Conservation (phyloP, 2,888 invertebrate species). For the Nomada hirtipes region DNA sequence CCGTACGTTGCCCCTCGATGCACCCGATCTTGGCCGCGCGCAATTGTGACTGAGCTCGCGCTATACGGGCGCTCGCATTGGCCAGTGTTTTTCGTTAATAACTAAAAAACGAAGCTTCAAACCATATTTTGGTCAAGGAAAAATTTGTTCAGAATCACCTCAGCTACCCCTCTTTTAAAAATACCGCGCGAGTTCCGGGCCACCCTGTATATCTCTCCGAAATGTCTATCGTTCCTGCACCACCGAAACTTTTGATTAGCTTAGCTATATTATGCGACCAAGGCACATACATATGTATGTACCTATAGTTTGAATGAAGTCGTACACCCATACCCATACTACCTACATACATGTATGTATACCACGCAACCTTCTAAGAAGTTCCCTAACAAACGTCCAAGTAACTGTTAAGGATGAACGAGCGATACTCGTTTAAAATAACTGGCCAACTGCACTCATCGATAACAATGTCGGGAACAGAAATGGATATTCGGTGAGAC, state of each 20-base stretch:
- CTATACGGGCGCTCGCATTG: too few species aligned
- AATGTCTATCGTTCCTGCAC: constrained; percentile 14
- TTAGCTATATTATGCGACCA: constrained; percentile 10
- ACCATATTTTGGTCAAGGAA: too few species aligned
- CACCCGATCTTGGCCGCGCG: too few species aligned
- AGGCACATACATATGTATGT: background rate
- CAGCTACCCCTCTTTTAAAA: too few species aligned
- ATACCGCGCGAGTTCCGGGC: too few species aligned
- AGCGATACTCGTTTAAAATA: constrained; percentile 46
- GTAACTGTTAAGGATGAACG: constrained; percentile 44
- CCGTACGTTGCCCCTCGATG: too few species aligned
- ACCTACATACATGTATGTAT: background rate
- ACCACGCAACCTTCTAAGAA: constrained; percentile 8
- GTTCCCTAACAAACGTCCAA: constrained; percentile 30
- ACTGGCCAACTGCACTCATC: constrained; percentile 40
- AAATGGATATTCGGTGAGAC: constrained; percentile 4
- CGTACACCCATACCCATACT: background rate
- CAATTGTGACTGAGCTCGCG: too few species aligned
- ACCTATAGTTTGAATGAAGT: background rate
- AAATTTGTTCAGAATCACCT: too few species aligned
- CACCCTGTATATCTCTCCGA: background rate
- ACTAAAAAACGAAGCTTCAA: too few species aligned
- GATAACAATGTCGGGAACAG: constrained; percentile 25
- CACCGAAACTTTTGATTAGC: constrained; percentile 46
- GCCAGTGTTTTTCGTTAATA: too few species aligned